Percentiles rank a stretch among this genome's conserved stretches.
Conservation (phyloP, 2,797 vertebrate species). For the Allenopithecus nigroviridis region DNA sequence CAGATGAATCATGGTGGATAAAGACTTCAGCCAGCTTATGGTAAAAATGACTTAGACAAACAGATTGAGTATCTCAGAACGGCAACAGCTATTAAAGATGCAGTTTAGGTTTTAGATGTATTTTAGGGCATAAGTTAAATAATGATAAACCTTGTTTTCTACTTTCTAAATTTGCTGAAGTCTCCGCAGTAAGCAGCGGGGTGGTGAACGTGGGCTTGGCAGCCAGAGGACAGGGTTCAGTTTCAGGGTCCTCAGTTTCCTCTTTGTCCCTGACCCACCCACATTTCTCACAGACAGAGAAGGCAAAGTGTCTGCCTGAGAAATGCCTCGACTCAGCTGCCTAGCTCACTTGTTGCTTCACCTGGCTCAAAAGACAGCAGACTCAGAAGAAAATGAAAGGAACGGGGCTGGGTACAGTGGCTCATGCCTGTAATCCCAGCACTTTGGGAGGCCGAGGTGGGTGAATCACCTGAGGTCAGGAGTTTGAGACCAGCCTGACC, state of each 20-base stretch:
- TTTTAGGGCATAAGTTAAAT: neutral
- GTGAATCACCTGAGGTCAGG: neutral
- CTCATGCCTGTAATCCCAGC: neutral
- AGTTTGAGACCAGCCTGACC: rapidly evolving
- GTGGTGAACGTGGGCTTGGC: rapidly evolving
- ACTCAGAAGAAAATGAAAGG: neutral
- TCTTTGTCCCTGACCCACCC: no score
- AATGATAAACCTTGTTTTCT: neutral
- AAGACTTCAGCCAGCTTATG: neutral
- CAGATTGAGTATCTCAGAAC: neutral
- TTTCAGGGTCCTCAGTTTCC: neutral
- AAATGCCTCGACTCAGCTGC: rapidly evolving
- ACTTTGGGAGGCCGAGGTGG: neutral
- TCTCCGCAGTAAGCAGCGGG: neutral
- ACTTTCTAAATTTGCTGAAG: neutral
- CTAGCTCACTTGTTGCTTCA: neutral
- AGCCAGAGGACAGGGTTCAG: neutral
- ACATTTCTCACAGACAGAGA: neutral
- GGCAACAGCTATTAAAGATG: neutral
- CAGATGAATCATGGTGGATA: neutral
- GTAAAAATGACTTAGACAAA: neutral
- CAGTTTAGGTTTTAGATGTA: neutral
- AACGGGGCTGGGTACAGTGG: neutral
- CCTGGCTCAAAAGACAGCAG: neutral
- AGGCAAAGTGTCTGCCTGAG: no score